phyloP scores from a whole-genome alignment of 2,113 vertebrate species.

The Tringa solitaria region DNA sequence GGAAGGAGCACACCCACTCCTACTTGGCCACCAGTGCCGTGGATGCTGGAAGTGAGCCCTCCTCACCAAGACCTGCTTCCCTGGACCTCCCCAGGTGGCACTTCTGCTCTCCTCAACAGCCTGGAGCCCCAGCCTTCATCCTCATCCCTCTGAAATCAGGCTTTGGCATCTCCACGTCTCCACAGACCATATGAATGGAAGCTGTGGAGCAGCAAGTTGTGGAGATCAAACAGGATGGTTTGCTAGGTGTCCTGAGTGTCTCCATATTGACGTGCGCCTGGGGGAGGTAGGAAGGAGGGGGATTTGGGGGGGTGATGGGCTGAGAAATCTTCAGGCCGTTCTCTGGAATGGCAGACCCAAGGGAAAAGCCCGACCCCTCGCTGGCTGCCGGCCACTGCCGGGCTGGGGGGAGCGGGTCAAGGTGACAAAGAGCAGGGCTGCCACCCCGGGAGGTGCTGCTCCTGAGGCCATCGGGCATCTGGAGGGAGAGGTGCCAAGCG shows the following conservation, averaged over 20 bases:
- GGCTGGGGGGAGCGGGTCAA: neutral
- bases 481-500: neutral
- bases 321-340: neutral
- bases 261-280: accelerated
- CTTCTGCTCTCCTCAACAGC: neutral
- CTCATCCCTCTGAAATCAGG: neutral
- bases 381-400: accelerated
- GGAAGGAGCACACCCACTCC: neutral
- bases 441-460: neutral
- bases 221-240: neutral
- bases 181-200: neutral
- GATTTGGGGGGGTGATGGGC: neutral
- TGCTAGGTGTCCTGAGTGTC: too few relatives aligned
- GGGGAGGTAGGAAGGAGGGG: neutral
- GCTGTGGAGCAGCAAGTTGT: neutral
- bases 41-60: neutral
- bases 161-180: neutral
- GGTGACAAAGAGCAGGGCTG: neutral
- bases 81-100: neutral
- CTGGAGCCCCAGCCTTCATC: neutral
- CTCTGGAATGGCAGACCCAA: neutral
- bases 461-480: accelerated
- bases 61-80: neutral
- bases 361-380: neutral
- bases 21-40: neutral